A percentile compares a stretch with the other conserved stretches of the same genome.
phyloP scores from a whole-genome alignment of 2,797 vertebrate species.

The Betta splendens region DNA sequence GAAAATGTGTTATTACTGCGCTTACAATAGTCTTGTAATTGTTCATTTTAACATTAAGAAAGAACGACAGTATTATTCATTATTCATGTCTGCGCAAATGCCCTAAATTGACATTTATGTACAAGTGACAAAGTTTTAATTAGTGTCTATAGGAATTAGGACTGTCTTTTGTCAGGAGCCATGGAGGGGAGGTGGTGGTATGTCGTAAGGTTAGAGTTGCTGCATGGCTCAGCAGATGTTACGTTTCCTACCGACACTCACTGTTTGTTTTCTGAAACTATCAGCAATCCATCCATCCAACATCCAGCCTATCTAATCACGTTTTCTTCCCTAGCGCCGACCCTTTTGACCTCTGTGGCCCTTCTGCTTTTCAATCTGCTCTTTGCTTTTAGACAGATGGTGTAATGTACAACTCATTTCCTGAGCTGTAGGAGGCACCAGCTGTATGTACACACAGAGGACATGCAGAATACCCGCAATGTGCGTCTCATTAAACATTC shows the following conservation, averaged over 20 bases:
- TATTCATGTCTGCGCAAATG: not conserved
- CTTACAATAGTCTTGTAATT: constrained; percentile 5
- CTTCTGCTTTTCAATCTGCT: constrained; percentile 44
- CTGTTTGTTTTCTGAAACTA: not conserved
- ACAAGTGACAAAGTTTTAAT: not conserved
- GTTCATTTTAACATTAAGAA: constrained; percentile 9
- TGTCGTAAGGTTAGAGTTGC: not conserved
- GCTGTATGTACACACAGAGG: constrained; percentile 55
- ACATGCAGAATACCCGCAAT: constrained; percentile 17
- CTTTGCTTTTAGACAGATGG: constrained; percentile 77
- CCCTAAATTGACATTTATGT: not conserved
- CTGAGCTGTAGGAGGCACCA: constrained; percentile 48
- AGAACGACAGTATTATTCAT: not conserved
- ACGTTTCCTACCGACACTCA: not conserved
- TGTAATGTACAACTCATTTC: constrained; percentile 40
- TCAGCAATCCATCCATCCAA: constrained; percentile 3
- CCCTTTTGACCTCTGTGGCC: constrained; percentile 53
- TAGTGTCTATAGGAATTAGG: not conserved
- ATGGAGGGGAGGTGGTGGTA: not conserved
- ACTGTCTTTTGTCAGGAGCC: not conserved
- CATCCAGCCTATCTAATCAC: too few species aligned
- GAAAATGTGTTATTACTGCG: constrained; percentile 18
- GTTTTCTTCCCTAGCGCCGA: constrained; percentile 40
- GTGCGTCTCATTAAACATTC: constrained; percentile 12
- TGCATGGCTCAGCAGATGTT: constrained; percentile 9